phyloP scores from a whole-genome alignment of 1,140 invertebrate genomes.

The Drosophila willistoni region DNA sequence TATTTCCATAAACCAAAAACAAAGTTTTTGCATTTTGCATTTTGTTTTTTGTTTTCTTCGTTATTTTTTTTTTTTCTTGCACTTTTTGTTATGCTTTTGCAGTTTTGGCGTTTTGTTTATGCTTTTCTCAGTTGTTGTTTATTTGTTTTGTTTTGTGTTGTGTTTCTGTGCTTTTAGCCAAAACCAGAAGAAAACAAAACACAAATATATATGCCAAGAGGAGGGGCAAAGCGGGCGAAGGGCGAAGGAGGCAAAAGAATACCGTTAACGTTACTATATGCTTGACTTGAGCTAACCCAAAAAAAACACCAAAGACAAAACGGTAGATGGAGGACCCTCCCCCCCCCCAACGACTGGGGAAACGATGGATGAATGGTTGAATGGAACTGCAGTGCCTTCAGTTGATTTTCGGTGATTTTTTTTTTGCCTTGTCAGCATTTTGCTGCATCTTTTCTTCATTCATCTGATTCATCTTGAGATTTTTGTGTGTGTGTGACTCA shows the following conservation, averaged over 20 bases:
- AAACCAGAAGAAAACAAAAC: constrained; percentile 21
- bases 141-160: constrained; percentile 49
- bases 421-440: constrained; percentile 61
- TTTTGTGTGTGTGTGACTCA: constrained; percentile 64
- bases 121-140: constrained; percentile 52
- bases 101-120: constrained; percentile 47
- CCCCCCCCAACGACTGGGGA: neutral
- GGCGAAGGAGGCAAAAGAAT: constrained; percentile 16
- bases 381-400: constrained; percentile 24
- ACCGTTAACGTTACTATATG: constrained; percentile 67
- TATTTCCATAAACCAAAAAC: constrained; percentile 68
- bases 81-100: constrained; percentile 52
- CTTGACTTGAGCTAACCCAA: constrained; percentile 74
- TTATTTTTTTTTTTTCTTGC: constrained; percentile 9
- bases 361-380: too few relatives aligned
- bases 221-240: neutral
- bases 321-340: constrained; percentile 25
- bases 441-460: neutral
- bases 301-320: constrained; percentile 46
- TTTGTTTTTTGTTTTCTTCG: constrained; percentile 37
- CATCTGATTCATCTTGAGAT: constrained; percentile 58
- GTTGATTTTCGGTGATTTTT: constrained; percentile 14
- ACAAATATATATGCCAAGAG: too few relatives aligned
- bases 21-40: constrained; percentile 50
- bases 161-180: constrained; percentile 38